Percentiles rank a stretch among this genome's conserved stretches.
Evolutionary conservation across 2,888 invertebrate genomes (phyloP).

Genomic region (Flexamia atlantica): DNA sequence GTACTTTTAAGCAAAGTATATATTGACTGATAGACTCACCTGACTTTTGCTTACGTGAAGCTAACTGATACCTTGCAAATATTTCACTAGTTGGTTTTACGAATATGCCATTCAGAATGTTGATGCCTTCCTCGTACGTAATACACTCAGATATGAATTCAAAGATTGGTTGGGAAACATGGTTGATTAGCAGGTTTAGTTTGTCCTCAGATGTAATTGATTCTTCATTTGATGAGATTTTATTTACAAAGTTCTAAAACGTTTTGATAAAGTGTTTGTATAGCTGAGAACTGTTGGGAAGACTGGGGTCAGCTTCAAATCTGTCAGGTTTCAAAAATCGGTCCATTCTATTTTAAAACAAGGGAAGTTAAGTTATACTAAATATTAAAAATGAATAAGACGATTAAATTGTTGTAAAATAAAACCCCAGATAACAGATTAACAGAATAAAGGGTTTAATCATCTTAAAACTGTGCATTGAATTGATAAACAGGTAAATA

Average conservation of each 20-base stretch:
- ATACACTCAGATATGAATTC: slow-evolving; percentile 17
- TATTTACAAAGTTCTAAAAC: neutral
- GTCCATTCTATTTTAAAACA: neutral
- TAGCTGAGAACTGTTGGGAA: neutral
- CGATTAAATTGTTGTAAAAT: neutral
- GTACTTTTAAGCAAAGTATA: neutral
- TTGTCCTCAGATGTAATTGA: neutral
- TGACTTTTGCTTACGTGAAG: slow-evolving; percentile 11
- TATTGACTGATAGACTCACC: slow-evolving; percentile 4
- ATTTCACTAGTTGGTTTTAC: slow-evolving; percentile 12
- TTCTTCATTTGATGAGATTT: slow-evolving; percentile 22
- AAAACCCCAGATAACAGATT: neutral
- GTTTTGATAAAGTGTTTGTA: neutral
- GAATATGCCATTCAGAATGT: slow-evolving; percentile 18
- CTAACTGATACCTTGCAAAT: neutral
- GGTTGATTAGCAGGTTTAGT: slow-evolving; percentile 2
- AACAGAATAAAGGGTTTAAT: neutral
- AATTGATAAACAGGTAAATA: neutral
- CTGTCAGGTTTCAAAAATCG: slow-evolving; percentile 8
- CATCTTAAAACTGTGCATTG: neutral
- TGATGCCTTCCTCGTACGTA: neutral
- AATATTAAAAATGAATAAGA: neutral
- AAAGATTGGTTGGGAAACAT: slow-evolving; percentile 19
- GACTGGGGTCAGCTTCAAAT: slow-evolving; percentile 8
- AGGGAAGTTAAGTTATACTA: neutral